Conservation (phyloP, 30 jellyfish, hydroid and myxozoan genomes). For the Hydra vulgaris region DNA sequence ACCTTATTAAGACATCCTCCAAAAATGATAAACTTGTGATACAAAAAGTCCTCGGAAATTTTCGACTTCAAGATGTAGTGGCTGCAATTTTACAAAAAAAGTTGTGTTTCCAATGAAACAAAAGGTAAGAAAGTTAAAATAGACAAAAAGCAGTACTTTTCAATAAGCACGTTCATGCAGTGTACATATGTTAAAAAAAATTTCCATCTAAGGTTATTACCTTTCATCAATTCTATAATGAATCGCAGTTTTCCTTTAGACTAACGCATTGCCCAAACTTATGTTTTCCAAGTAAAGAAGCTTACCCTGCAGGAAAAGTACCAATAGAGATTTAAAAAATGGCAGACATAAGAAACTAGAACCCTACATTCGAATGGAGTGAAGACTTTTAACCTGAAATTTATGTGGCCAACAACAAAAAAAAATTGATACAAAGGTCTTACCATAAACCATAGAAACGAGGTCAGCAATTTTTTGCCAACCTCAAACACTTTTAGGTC, state of each 20-base stretch:
- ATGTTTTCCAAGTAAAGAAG: background rate
- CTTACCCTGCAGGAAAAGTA: no score
- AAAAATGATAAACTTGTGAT: no score
- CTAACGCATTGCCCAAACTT: background rate
- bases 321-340: background rate
- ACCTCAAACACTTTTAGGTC: background rate
- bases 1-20: no score
- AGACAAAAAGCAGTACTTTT: background rate
- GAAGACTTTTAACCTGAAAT: background rate
- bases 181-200: background rate
- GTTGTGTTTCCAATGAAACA: background rate
- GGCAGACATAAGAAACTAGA: background rate
- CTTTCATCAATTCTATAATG: background rate
- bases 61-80: background rate
- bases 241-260: background rate
- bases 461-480: background rate
- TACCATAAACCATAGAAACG: background rate
- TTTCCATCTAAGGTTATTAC: background rate
- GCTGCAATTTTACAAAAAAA: background rate
- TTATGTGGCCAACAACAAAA: background rate
- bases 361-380: background rate
- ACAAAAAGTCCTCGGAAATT: background rate
- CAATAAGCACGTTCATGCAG: background rate
- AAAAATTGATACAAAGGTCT: background rate
- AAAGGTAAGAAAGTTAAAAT: background rate